Evolutionary conservation across 2,888 invertebrate genomes (phyloP).

Genomic region (Nomada lathburiana): DNA sequence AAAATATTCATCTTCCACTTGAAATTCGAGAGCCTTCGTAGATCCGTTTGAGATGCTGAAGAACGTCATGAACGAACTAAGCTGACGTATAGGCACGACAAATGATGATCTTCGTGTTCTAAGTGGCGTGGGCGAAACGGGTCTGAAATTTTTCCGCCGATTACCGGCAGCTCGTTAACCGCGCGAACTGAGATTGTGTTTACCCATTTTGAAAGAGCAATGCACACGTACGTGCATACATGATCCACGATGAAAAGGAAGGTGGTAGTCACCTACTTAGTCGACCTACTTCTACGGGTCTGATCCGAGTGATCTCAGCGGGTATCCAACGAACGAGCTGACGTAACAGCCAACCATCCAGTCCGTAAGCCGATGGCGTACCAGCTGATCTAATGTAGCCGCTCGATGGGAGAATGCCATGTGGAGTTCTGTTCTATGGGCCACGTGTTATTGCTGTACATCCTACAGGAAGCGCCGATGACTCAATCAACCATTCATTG

Average conservation of each 20-base stretch:
- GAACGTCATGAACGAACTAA: not conserved
- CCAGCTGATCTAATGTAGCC: slow-evolving; percentile 73
- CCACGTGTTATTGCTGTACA: slow-evolving; percentile 60
- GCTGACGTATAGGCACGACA: not conserved
- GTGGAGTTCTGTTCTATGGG: slow-evolving; percentile 60
- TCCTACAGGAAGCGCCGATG: slow-evolving; percentile 17
- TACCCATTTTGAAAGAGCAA: slow-evolving; percentile 28
- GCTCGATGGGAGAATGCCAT: slow-evolving; percentile 70
- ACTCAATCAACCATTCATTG: slow-evolving; percentile 20
- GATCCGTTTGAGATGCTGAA: not conserved
- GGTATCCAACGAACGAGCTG: slow-evolving; percentile 71
- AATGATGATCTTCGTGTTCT: not conserved
- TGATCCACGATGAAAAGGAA: slow-evolving; percentile 64
- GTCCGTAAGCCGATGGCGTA: slow-evolving; percentile 66
- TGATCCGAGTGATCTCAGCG: slow-evolving; percentile 67
- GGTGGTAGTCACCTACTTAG: slow-evolving; percentile 65
- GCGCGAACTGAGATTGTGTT: slow-evolving; percentile 34
- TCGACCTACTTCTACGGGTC: slow-evolving; percentile 71
- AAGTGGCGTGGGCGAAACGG: not conserved
- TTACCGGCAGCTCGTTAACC: slow-evolving; percentile 29
- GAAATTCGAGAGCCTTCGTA: not conserved
- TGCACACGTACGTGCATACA: not conserved
- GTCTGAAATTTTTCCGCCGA: slow-evolving; percentile 17
- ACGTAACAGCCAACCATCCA: slow-evolving; percentile 70
- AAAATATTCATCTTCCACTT: not conserved